Evolutionary conservation across 2,888 invertebrate species (phyloP), one percentile per base, ranked within the genome.

Genomic region (Phania funesta): DNA sequence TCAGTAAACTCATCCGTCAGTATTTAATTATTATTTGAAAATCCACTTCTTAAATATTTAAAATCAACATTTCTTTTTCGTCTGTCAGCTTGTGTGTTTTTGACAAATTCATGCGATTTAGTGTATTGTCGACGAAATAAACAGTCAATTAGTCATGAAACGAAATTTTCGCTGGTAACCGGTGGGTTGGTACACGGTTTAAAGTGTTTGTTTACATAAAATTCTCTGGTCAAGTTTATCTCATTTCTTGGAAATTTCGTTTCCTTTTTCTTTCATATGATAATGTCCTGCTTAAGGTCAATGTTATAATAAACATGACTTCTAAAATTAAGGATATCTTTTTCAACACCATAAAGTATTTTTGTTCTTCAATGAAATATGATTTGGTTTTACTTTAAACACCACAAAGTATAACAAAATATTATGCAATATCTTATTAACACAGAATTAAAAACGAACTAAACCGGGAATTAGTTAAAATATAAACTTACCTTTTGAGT

Each of bases 261-360:
- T 52, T 11, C n/a, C 58, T 35, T 1, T 41, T 26, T 41, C 9
- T 70, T 24, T 38, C 8, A 35, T 20, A 9, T 82, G 70, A 78
- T 82, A 78, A 78, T 82, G 74, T 58, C 46, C 82, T 65, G 73
- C 56, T 82, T 75, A 75, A 82, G 82, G 82, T 82, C 82, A 82
- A 82, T 82, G 82, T 75, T 78, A 78, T 78, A 82, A 82, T 65
- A 75, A 82, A 78, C 78, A 82, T 82, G 82, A 82, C 78, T 78
- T 74, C 78, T 82, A 65, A 78, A 78, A 82, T 82, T 70, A 74
- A 56, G 64, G 41, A 74, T 65, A 29, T 18, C 0, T 48, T 48
- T 56, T 48, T 64, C 26, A 58, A 67, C 38, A 50, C 50, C 65
- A 56, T 48, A 24, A 24, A 58, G 13, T 64, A 13, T 62, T 41